These are phyloP conservation scores for Poeciliopsis turrubarensis DNA, from an alignment of 2,113 vertebrate genomes.

Conservation along the genomic window DNA sequence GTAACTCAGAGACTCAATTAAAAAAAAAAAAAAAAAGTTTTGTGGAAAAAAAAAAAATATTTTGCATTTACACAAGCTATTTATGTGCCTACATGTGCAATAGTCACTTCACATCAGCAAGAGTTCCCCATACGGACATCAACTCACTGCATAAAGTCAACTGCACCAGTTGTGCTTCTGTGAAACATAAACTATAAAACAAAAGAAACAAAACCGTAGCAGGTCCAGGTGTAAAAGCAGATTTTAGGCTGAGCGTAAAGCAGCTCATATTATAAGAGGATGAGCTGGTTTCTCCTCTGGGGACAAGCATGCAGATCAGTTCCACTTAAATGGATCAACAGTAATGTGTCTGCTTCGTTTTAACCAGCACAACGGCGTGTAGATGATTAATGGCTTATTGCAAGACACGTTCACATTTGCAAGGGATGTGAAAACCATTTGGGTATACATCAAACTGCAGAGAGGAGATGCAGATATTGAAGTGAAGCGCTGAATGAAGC, in stretches of 20 bases:
- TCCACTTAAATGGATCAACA: slow-evolving; percentile 60
- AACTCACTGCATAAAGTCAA: background rate
- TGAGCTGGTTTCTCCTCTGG: slow-evolving; percentile 14
- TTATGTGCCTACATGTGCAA: background rate
- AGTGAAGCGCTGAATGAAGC: background rate
- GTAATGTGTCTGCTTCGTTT: slow-evolving; percentile 37
- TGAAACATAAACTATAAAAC: background rate
- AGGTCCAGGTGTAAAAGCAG: background rate
- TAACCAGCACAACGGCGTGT: slow-evolving; percentile 5
- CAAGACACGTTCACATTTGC: background rate
- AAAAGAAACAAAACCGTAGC: background rate
- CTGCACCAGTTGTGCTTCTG: background rate
- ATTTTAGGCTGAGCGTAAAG: slow-evolving; percentile 3
- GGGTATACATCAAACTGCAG: background rate
- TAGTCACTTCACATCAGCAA: background rate
- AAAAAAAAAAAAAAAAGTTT: too few relatives aligned
- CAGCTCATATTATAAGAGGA: slow-evolving; percentile 13
- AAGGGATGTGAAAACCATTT: background rate
- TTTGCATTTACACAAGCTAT: background rate
- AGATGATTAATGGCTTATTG: background rate
- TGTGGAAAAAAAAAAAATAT: background rate
- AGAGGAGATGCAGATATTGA: background rate
- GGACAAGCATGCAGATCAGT: slow-evolving; percentile 34
- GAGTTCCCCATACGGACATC: background rate
- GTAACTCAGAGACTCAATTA: background rate